Evolutionary conservation across 2,113 vertebrate genomes (phyloP).

Genomic region (Eulemur rufifrons): DNA sequence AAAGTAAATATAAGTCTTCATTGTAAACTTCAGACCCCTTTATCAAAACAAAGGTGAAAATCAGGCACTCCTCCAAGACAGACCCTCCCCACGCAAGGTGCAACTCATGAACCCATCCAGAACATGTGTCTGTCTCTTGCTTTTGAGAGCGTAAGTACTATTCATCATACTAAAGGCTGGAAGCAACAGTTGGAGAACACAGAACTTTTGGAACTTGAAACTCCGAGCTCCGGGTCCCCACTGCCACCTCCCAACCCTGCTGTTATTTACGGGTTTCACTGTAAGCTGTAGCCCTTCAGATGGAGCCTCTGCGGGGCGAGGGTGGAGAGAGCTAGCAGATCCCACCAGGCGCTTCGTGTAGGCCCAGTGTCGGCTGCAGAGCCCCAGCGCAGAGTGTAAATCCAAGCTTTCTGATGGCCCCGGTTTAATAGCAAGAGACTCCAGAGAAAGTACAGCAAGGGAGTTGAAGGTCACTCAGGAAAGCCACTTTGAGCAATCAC

Average conservation of each 20-base stretch:
- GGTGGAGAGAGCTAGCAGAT: background rate
- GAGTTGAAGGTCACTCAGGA: background rate
- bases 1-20: background rate
- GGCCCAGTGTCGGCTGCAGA: background rate
- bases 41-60: background rate
- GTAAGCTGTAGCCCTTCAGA: background rate
- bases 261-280: background rate
- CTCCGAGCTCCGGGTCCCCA: fast-evolving
- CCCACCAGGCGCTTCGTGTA: background rate
- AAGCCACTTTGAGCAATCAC: background rate
- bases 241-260: fast-evolving
- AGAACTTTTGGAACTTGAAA: background rate
- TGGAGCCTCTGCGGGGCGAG: background rate
- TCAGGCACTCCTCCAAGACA: fast-evolving
- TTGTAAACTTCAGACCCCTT: background rate
- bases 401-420: background rate
- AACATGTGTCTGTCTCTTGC: background rate
- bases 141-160: background rate
- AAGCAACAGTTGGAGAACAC: background rate
- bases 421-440: background rate
- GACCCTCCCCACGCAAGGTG: background rate
- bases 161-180: background rate
- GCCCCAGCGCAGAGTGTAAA: background rate
- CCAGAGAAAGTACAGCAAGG: background rate
- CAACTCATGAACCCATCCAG: background rate